A percentile compares a stretch with the other conserved stretches of the same genome.
Conservation (phyloP, 1,140 invertebrate species). For the Monochamus saltuarius region DNA sequence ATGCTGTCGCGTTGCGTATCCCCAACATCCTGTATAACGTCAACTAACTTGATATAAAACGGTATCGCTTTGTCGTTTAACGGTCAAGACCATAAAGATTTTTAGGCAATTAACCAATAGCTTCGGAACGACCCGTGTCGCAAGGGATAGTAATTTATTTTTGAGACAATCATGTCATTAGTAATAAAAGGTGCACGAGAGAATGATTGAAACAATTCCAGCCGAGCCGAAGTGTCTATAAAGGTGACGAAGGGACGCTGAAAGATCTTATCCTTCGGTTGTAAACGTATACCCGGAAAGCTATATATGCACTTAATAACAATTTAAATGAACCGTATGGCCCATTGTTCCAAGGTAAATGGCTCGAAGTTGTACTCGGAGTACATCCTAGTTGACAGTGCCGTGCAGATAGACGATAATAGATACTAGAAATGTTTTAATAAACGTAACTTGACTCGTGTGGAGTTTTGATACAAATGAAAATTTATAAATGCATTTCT, state of each 20-base stretch:
- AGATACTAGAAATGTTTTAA: no score
- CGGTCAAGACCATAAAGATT: conserved; percentile 12
- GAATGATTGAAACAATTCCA: conserved; percentile 16
- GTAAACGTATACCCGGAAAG: conserved; percentile 30
- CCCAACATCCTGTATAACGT: no score
- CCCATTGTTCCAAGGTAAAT: conserved; percentile 26
- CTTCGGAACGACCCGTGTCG: conserved; percentile 5
- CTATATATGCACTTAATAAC: conserved; percentile 32
- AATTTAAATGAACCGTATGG: conserved; percentile 31
- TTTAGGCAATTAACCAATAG: conserved; percentile 21
- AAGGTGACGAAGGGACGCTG: conserved; percentile 33
- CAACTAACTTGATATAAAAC: no score
- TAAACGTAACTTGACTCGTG: no score
- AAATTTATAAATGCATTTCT: no score
- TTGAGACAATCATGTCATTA: conserved; percentile 11
- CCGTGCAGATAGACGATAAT: no score
- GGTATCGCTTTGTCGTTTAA: conserved; percentile 4
- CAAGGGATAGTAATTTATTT: conserved; percentile 10
- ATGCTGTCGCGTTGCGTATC: no score
- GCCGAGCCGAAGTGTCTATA: conserved; percentile 22
- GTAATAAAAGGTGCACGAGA: not conserved
- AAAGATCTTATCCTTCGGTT: conserved; percentile 29
- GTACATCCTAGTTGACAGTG: not conserved
- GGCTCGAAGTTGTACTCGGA: conserved; percentile 8
- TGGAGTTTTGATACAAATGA: no score